Percentiles rank a stretch among this genome's conserved stretches.
phyloP scores from a whole-genome alignment of 37 sponge, comb jelly and placozoan species.

The Cliona cf. orientalis region DNA sequence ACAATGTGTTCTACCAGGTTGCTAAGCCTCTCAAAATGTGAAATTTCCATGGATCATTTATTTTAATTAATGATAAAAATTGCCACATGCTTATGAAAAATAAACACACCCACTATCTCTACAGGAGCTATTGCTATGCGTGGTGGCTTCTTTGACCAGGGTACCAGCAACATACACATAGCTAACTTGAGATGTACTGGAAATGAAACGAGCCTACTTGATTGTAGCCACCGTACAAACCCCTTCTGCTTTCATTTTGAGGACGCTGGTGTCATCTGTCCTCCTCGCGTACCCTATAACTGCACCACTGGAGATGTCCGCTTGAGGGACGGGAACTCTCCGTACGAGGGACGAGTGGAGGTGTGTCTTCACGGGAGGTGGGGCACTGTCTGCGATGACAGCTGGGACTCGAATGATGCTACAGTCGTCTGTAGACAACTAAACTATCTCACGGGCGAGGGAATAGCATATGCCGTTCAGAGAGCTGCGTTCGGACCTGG shows the following conservation, averaged over 20 bases:
- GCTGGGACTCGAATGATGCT: conserved; percentile 30
- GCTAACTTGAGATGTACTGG: background rate
- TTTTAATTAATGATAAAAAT: background rate
- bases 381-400: conserved; percentile 35
- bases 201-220: conserved; percentile 8
- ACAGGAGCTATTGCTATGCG: conserved; percentile 13
- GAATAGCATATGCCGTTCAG: background rate
- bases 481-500: conserved; percentile 11
- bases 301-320: conserved; percentile 20
- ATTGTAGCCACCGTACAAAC: conserved; percentile 9
- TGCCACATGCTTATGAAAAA: background rate
- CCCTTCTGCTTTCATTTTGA: conserved; percentile 39
- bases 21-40: too few species aligned
- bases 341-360: conserved; percentile 37
- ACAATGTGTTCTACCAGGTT: too few species aligned
- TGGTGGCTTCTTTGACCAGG: conserved; percentile 10
- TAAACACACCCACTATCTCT: background rate
- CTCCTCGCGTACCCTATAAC: conserved; percentile 11
- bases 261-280: conserved; percentile 51
- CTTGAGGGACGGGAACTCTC: background rate
- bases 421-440: conserved; percentile 42
- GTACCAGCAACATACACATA: background rate
- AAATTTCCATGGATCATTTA: too few species aligned
- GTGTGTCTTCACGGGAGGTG: conserved; percentile 36
- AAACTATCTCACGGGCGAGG: background rate